Evolutionary conservation across 2,888 invertebrate genomes (phyloP).

Genomic region (Sinodicranocentrus sp.): DNA sequence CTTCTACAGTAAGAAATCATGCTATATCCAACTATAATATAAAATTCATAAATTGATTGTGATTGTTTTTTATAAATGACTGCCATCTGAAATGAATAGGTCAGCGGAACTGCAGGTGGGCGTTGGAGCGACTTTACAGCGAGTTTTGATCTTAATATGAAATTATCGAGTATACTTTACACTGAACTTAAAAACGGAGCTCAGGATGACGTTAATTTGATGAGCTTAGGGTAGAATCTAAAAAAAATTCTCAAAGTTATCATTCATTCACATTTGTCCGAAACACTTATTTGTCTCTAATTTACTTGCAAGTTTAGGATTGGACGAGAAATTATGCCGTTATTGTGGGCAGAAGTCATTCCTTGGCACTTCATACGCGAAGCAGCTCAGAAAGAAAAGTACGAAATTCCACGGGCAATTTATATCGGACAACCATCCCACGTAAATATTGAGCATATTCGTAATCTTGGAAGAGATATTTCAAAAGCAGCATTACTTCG

Average conservation of each 20-base stretch:
- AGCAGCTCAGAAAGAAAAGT: slow-evolving; percentile 36
- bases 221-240: slow-evolving; percentile 48
- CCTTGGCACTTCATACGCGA: slow-evolving; percentile 68
- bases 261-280: not conserved
- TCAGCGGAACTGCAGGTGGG: slow-evolving; percentile 49
- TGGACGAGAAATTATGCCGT: slow-evolving; percentile 24
- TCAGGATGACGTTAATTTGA: slow-evolving; percentile 12
- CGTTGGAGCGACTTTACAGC: slow-evolving; percentile 48
- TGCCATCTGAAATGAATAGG: too few species aligned
- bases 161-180: slow-evolving; percentile 12
- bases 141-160: slow-evolving; percentile 33
- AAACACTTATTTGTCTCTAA: not conserved
- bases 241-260: not conserved
- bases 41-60: not conserved
- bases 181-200: slow-evolving; percentile 7
- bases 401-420: slow-evolving; percentile 53
- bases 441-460: slow-evolving; percentile 14
- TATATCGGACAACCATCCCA: slow-evolving; percentile 54
- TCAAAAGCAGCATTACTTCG: not conserved
- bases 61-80: not conserved
- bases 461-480: slow-evolving; percentile 55
- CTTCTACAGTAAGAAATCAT: slow-evolving; percentile 1
- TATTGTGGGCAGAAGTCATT: slow-evolving; percentile 71
- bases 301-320: slow-evolving; percentile 11
- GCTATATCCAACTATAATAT: not conserved